Evolutionary conservation across 2,797 vertebrate species (phyloP).

Genomic region (Crypturellus tataupa): DNA sequence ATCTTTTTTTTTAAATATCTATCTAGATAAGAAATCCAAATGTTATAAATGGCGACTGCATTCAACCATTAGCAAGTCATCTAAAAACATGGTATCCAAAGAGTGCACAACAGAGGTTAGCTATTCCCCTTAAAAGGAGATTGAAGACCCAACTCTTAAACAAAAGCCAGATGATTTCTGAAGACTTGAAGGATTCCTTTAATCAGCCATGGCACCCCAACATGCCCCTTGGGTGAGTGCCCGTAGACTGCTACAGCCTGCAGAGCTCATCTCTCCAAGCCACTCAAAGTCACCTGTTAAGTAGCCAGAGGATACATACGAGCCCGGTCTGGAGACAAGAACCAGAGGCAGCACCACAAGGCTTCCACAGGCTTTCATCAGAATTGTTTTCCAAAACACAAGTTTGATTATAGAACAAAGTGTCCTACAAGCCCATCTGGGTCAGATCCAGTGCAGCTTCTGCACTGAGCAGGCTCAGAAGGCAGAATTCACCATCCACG

Average conservation of each 20-base stretch:
- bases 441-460: conserved; percentile 43
- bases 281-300: conserved; percentile 76
- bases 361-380: conserved; percentile 29
- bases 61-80: conserved; percentile 3
- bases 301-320: conserved; percentile 44
- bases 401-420: conserved; percentile 68
- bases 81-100: conserved; percentile 9
- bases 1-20: neutral
- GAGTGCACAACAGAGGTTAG: conserved; percentile 32
- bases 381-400: conserved; percentile 58
- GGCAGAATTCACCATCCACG: conserved; percentile 45
- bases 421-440: conserved; percentile 64
- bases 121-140: conserved; percentile 64
- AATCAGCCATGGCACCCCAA: conserved; percentile 36
- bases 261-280: conserved; percentile 65
- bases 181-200: conserved; percentile 15
- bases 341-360: conserved; percentile 41
- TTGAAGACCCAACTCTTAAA: conserved; percentile 34
- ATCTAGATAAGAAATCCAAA: conserved; percentile 16
- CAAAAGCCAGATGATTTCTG: conserved; percentile 32
- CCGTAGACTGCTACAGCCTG: neutral
- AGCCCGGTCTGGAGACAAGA: conserved; percentile 58
- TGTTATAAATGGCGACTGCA: conserved; percentile 23
- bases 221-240: conserved; percentile 20
- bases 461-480: conserved; percentile 40